Conservation (phyloP, 2,888 invertebrate species). For the Acronicta leporina region DNA sequence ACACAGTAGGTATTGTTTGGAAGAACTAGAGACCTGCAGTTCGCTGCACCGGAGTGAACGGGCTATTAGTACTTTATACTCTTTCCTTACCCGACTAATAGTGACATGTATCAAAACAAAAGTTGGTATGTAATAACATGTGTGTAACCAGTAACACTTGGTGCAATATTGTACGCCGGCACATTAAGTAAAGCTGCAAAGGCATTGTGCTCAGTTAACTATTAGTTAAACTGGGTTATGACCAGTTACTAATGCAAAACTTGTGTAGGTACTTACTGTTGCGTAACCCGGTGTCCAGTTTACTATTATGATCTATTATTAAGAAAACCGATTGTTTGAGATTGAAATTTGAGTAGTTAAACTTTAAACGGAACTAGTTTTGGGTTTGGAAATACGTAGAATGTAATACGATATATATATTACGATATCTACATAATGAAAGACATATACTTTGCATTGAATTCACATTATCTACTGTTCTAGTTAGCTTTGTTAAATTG, state of each 20-base stretch:
- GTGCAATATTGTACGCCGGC: constrained; percentile 11
- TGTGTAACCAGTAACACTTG: constrained; percentile 1
- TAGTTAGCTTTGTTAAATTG: too few species aligned
- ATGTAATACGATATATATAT: too few species aligned
- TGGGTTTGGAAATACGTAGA: constrained; percentile 19
- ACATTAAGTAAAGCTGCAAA: constrained; percentile 24
- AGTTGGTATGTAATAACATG: neutral
- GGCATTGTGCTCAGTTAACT: constrained; percentile 31
- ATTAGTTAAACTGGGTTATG: constrained; percentile 46
- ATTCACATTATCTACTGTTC: too few species aligned
- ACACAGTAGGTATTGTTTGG: too few species aligned
- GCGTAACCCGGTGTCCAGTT: constrained; percentile 33
- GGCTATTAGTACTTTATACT: too few species aligned
- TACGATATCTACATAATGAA: too few species aligned
- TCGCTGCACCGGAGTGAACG: too few species aligned
- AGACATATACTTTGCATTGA: too few species aligned
- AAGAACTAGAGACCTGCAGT: too few species aligned
- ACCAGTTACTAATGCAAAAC: constrained; percentile 35
- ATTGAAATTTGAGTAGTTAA: constrained; percentile 31
- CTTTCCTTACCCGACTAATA: too few species aligned
- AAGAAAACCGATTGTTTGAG: constrained; percentile 39
- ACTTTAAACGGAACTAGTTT: neutral
- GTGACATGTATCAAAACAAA: constrained; percentile 5
- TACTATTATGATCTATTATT: constrained; percentile 32
- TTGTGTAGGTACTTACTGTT: constrained; percentile 35